These are phyloP conservation scores for Parapsyche elsis DNA, from an alignment of 1,140 invertebrate genomes.

Conservation along the genomic window DNA sequence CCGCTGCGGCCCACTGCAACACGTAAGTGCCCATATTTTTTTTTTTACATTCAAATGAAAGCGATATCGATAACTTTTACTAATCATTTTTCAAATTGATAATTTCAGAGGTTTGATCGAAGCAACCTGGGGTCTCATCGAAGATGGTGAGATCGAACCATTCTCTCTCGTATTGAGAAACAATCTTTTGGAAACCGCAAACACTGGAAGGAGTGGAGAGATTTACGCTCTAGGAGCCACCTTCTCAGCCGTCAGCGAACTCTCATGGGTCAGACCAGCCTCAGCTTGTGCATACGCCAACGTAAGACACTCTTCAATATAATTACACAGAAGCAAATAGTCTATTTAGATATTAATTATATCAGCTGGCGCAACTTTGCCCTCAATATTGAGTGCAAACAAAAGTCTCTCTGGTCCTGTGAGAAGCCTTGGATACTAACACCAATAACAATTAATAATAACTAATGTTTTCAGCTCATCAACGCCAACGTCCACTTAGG, in stretches of 20 bases:
- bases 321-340: too few species aligned
- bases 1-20: constrained; percentile 13
- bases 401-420: too few species aligned
- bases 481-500: constrained; percentile 45
- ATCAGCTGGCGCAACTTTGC: too few species aligned
- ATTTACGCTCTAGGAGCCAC: constrained; percentile 46
- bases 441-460: too few species aligned
- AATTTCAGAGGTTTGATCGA: constrained; percentile 37
- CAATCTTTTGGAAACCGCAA: constrained; percentile 33
- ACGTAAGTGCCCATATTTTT: constrained; percentile 20
- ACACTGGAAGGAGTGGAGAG: neutral
- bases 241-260: constrained; percentile 51
- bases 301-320: constrained; percentile 20
- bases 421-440: too few species aligned
- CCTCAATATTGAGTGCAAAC: too few species aligned
- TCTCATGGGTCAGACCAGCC: constrained; percentile 52
- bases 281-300: constrained; percentile 52
- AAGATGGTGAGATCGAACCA: constrained; percentile 51
- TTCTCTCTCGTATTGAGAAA: constrained; percentile 49
- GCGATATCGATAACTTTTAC: neutral
- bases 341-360: too few species aligned
- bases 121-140: constrained; percentile 48
- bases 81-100: neutral
- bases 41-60: constrained; percentile 6
- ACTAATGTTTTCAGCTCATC: constrained; percentile 51